Evolutionary conservation across 2,888 invertebrate species (phyloP).

Genomic region (Ochropleura plecta): DNA sequence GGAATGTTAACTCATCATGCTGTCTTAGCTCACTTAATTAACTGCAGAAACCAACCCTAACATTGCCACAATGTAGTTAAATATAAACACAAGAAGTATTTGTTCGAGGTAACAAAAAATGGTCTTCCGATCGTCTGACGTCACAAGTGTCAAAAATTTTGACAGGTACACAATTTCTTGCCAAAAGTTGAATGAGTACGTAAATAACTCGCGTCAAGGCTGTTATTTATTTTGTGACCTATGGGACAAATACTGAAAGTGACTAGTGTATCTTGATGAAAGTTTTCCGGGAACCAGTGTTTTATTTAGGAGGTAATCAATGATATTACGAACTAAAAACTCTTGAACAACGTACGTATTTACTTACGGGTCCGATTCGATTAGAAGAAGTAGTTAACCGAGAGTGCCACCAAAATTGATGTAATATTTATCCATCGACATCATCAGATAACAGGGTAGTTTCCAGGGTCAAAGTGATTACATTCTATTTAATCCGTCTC

Average conservation of each 20-base stretch:
- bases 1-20: conserved; percentile 14
- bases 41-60: conserved; percentile 7
- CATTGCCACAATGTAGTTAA: conserved; percentile 9
- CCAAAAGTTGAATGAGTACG: conserved; percentile 33
- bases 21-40: conserved; percentile 7
- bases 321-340: background rate
- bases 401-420: too few species aligned
- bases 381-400: too few species aligned
- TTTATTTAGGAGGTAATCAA: background rate
- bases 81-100: conserved; percentile 20
- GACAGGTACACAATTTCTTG: conserved; percentile 23
- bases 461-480: too few species aligned
- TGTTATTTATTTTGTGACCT: background rate
- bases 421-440: too few species aligned
- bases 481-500: too few species aligned
- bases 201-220: conserved; percentile 8
- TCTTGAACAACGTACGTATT: background rate
- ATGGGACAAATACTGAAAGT: background rate
- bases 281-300: background rate
- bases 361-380: background rate
- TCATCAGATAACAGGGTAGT: too few species aligned
- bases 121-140: conserved; percentile 10
- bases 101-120: conserved; percentile 19
- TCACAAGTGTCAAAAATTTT: conserved; percentile 35
- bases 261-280: background rate